Evolutionary conservation across 2,888 invertebrate species (phyloP).

Genomic region (Aspidapion aeneum): DNA sequence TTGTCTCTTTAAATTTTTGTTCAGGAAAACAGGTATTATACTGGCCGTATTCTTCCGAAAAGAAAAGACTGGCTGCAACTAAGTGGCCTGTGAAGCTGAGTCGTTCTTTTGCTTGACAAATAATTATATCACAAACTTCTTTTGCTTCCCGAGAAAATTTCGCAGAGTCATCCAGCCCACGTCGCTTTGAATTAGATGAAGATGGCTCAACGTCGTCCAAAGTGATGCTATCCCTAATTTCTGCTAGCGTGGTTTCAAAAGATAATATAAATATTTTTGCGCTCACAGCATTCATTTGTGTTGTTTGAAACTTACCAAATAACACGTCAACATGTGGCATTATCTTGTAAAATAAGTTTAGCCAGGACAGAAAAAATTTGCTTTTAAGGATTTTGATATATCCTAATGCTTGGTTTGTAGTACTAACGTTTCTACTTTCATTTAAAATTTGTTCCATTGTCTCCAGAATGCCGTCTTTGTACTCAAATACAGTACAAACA

Average conservation of each 20-base stretch:
- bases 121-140: conserved; percentile 12
- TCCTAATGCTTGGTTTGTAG: conserved; percentile 8
- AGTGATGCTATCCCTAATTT: no score
- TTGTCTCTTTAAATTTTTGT: conserved; percentile 7
- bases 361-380: conserved; percentile 12
- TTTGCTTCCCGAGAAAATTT: conserved; percentile 3
- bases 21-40: conserved; percentile 8
- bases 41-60: conserved; percentile 10
- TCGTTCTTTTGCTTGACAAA: no score
- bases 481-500: conserved; percentile 22
- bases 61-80: conserved; percentile 9
- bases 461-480: conserved; percentile 23
- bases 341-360: conserved; percentile 9
- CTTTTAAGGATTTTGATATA: neutral
- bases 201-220: conserved; percentile 3
- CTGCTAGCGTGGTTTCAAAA: conserved; percentile 5
- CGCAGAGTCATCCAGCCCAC: conserved; percentile 1
- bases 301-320: conserved; percentile 8
- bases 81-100: conserved; percentile 15
- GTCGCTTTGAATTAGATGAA: neutral
- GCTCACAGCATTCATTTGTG: conserved; percentile 4
- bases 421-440: conserved; percentile 4
- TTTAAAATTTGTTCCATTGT: conserved; percentile 6
- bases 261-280: conserved; percentile 1
- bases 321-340: conserved; percentile 11